Evolutionary conservation across 1,140 invertebrate genomes (phyloP), one percentile per base, ranked within the genome.

Genomic region (Heliconius melpomene): DNA sequence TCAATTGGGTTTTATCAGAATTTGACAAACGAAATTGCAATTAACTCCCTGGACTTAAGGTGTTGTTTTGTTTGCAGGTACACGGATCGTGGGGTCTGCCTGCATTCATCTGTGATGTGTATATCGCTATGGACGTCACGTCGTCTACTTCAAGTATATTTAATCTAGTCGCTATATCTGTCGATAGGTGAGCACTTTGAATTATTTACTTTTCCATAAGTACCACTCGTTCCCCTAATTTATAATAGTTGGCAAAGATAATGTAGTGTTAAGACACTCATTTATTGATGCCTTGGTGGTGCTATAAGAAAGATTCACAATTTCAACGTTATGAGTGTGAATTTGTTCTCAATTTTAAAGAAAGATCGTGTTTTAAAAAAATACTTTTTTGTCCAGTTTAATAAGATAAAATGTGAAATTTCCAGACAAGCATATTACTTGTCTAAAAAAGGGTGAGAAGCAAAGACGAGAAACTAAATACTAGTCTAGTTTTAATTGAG

Each of bases 111-210:
- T 99, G 99, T 95, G 99, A 99, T 95, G 98, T 99, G 93, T 99
- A 99, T 96, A 99, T 99, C 89, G 98, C 98, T 23, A 98, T 98
- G 97, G 99, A 99, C 95, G 99, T 99, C 81, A 98, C 98, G 81
- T 99, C 98, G 92, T 99, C 98, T 87, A 99, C 99, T 66, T 99
- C 99, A 85, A 99, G 99, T 89, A 99, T 99, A 91, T 98, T 99
- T 95, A 99, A 98, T 96, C 96, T 99, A 88, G 92, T 94, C 82
- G 99, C 99, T 86, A 99, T 99, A 94, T 99, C 98, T 90, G 98
- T 99, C 95, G 99, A 99, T 96, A 98, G 99, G 98, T 99, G 95
- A 96, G 83, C 32, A 9, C 23, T 29, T 29, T 18, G 60, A 66
- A 66, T 29, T 1, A 66, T 66, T 60, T 23, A 60, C 20, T n/a